Evolutionary conservation across 1,140 invertebrate species (phyloP).

Genomic region (Sinonovacula constricta): DNA sequence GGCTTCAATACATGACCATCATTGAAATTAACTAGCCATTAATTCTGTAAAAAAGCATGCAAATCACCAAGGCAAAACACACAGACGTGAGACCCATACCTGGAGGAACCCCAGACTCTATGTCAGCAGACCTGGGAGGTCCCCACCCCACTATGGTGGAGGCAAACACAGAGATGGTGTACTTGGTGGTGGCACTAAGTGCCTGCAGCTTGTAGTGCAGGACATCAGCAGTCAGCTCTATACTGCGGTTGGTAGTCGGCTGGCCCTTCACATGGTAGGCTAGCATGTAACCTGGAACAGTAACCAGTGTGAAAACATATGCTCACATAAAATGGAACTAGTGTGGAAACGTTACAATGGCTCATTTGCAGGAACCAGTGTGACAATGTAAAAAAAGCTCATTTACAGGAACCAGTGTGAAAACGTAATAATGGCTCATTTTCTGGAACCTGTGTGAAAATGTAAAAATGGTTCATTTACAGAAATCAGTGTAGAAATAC

Average conservation of each 20-base stretch:
- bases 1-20: too few relatives aligned
- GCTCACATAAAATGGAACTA: not conserved
- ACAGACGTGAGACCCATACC: too few relatives aligned
- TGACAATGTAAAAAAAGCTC: too few relatives aligned
- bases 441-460: too few relatives aligned
- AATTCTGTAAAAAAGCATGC: too few relatives aligned
- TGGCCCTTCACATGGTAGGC: slow-evolving; percentile 76
- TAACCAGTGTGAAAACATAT: slow-evolving; percentile 18
- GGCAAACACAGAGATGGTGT: slow-evolving; percentile 94
- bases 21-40: too few relatives aligned
- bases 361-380: too few relatives aligned
- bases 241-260: slow-evolving; percentile 46
- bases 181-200: slow-evolving; percentile 92
- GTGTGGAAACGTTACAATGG: too few relatives aligned
- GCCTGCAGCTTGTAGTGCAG: slow-evolving; percentile 71
- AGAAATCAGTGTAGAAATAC: too few relatives aligned
- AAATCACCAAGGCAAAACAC: too few relatives aligned
- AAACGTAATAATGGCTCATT: not conserved
- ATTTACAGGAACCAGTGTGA: too few relatives aligned
- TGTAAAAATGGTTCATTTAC: too few relatives aligned
- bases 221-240: slow-evolving; percentile 48
- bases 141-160: slow-evolving; percentile 92
- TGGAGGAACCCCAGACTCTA: slow-evolving; percentile 97
- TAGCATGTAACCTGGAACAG: slow-evolving; percentile 78
- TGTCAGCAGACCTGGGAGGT: slow-evolving; percentile 87